Base-by-base conservation (phyloP, 2,888 invertebrate species). In the Cryptosula pallasiana region DNA sequence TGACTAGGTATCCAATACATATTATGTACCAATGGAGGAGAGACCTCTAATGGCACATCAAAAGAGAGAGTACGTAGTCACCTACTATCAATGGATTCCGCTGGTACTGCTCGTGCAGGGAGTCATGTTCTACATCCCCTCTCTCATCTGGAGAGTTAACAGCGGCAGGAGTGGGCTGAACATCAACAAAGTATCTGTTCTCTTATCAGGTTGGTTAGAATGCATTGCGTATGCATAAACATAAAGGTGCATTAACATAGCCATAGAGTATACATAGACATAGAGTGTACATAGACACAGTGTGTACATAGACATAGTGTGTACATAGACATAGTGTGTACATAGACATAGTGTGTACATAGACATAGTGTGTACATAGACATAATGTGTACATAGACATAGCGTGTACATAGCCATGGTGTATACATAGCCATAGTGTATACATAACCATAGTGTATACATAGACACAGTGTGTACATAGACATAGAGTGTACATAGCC, bases 41-140 rank as follows among this genome's bases (percentile, higher is more conserved):
- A 77, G 86, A 69, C 85, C 85, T 0, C 80, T 84, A 36, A 82
- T 82, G 35, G 78, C 79, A 55, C 80, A 83, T 72, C 77, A 80
- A 71, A 80, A 82, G 71, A 20, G 63, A 63, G 63, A 63, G 27
- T 13, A 63, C 32, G 32, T 63, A 13, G 83, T 87, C 69, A 83
- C 83, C 72, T 84, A 84, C 76, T 84, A 84, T 75, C 84, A 84
- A 75, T 84, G 82, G 86, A 81, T 86, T 73, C 84, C 86, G 74
- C 81, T 87, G 84, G 81, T 86, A 72, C 81, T 87, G n/a, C 82
- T 86, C 35, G 79, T 85, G 55, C 86, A 87, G 76, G 86, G 86
- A 20, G 79, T 87, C 69, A 76, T 86, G 27, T 87, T 87, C 79
- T 86, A 86, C 78, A 77, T 87, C 35, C 87, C 87, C 1, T 84